Conservation (phyloP, 2,888 invertebrate genomes). For the Ormyrus labotus region DNA sequence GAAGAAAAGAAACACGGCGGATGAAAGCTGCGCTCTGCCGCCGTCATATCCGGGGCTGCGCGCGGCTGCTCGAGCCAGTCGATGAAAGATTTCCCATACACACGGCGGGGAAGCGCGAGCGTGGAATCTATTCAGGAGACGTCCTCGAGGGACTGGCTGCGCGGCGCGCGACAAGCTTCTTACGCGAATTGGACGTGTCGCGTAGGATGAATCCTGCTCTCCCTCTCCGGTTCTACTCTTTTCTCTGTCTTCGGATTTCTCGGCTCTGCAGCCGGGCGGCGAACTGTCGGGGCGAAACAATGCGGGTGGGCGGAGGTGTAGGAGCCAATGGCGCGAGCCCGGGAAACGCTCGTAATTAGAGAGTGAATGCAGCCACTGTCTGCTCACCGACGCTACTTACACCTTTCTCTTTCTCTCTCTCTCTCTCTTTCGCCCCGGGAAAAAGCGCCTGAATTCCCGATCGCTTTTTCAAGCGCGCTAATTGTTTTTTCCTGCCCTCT, state of each 20-base stretch:
- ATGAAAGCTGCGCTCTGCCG: not conserved
- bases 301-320: constrained; percentile 12
- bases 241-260: not conserved
- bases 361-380: constrained; percentile 36
- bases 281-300: constrained; percentile 39
- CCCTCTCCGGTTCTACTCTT: not conserved
- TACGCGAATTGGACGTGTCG: constrained; percentile 47
- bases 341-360: constrained; percentile 51
- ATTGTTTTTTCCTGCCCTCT: constrained; percentile 46
- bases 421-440: not conserved
- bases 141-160: not conserved
- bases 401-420: too few relatives aligned
- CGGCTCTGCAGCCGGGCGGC: not conserved
- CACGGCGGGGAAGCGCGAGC: not conserved
- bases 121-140: constrained; percentile 4
- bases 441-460: constrained; percentile 21
- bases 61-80: not conserved
- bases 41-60: not conserved
- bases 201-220: constrained; percentile 27
- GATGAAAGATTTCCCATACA: constrained; percentile 29
- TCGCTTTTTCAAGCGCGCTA: constrained; percentile 46
- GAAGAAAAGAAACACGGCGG: constrained; percentile 8
- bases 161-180: constrained; percentile 24
- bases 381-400: constrained; percentile 9
- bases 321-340: constrained; percentile 28